Evolutionary conservation across 2,797 vertebrate genomes (phyloP), one percentile per base, ranked within the genome.

Genomic region (Amazonetta brasiliensis): DNA sequence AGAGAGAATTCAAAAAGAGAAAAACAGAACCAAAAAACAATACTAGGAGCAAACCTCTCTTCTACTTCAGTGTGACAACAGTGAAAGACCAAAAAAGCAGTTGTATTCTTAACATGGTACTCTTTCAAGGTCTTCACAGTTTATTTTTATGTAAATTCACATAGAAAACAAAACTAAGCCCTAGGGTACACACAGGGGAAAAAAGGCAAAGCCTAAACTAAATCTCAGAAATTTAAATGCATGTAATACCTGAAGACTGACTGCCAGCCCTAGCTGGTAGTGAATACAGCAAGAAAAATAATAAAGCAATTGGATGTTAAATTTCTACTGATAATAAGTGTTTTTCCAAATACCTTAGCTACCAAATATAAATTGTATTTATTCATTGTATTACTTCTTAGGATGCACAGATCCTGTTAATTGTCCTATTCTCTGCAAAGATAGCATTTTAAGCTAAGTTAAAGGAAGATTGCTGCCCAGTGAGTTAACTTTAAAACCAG

Each of bases 71-170:
- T 62, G 73, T 9, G 69, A 66, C 72, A 78, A 35, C 7, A 89
- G 56, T 31, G 64, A 56, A 79, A 78, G 58, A 60, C 35, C 41
- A 30, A 54, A 56, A 56, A 31, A 88, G 26, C 25, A 39, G 44
- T 5, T 25, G 63, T 63, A 74, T 52, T 78, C 82, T 39, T 20
- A 35, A n/a, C 22, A n/a, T 2, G 30, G 62, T 59, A 62, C 54
- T 59, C 81, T 56, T 72, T 67, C 28, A 56, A 56, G 48, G 62
- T 68, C 74, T 59, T 93, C 82, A 54, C 30, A 74, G 58, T 84
- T 76, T 59, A 76, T 94, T 96, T 96, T 90, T 35, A 95, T 89
- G 86, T 39, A 95, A 87, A 95, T 82, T 4, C 48, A 16, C 30
- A 35, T 35, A 84, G 67, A 92, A 77, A 33, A 37, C 13, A 74